Base-by-base conservation (phyloP, 2,888 invertebrate genomes). In the Cryptus viduatorius region DNA sequence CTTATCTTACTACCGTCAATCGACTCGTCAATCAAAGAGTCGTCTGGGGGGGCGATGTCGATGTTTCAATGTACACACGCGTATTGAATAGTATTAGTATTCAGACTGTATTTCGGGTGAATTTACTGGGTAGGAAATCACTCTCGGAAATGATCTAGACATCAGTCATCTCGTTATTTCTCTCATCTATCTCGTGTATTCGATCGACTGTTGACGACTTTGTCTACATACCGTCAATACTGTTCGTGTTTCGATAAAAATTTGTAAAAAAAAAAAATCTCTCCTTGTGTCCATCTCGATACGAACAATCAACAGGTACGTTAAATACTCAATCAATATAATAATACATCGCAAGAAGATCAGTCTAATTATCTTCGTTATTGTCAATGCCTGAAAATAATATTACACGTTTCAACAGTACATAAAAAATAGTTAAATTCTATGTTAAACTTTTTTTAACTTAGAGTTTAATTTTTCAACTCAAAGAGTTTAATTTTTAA, bases 121-220 rank as follows among this genome's bases (percentile, higher is more conserved):
- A 78, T 81, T 61, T 69, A 81, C 64, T 69, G 37, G 16, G 24
- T 14, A 29, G 80, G 75, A 84, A 84, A 76, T 73, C 73, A 46
- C 19, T 77, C 68, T 61, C 77, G 84, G 84, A 84, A 84, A 84
- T 84, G 56, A 84, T 12, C 56, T 31, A 84, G 84, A 84, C 84
- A 53, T 50, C 77, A 64, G 44, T 68, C 42, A 79, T 71, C 59
- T 42, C 46, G 42, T 53, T 46, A 67, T 56, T 31, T 46, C 56
- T 29, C 50, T 31, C 72, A 48, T 24, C 10, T n/a, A 16, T 68
- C 24, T 71, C 37, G 46, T 48, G 73, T 76, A 72, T 80, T 77
- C 53, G 44, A 80, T 73, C 44, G 19, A 19, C 12, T 68, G 24
- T 48, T 29, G 42, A 8, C 46, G 72, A 46, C 48, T 10, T 73